These are phyloP conservation scores for Drosophila ercepeae DNA, from an alignment of 1,140 invertebrate genomes.

Conservation along the genomic window DNA sequence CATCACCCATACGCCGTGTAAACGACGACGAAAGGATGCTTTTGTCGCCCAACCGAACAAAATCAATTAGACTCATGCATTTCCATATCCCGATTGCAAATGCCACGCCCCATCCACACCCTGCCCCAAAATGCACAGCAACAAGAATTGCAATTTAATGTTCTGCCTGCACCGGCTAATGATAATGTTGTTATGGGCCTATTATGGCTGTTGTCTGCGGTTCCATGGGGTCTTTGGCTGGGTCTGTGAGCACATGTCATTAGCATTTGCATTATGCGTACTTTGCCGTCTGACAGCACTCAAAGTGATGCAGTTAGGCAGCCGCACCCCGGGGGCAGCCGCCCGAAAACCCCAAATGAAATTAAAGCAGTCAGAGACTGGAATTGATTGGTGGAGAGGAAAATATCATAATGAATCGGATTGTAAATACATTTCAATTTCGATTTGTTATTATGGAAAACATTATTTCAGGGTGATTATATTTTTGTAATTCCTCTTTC, in stretches of 20 bases:
- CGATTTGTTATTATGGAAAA: background rate
- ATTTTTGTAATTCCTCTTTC: too few species aligned
- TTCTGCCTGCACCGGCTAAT: constrained; percentile 57
- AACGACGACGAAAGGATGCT: constrained; percentile 16
- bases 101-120: background rate
- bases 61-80: constrained; percentile 75
- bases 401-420: background rate
- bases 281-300: constrained; percentile 48
- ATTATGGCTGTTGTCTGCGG: constrained; percentile 61
- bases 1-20: constrained; percentile 37
- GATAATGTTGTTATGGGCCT: constrained; percentile 78
- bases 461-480: too few species aligned
- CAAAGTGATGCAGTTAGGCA: constrained; percentile 45
- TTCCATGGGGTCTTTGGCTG: constrained; percentile 7
- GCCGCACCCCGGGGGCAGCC: background rate
- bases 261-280: constrained; percentile 64
- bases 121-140: background rate
- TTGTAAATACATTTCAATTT: background rate
- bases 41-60: constrained; percentile 51
- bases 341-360: constrained; percentile 16
- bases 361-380: constrained; percentile 27
- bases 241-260: constrained; percentile 46
- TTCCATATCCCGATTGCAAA: constrained; percentile 46
- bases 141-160: constrained; percentile 73
- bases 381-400: constrained; percentile 7